Base-by-base conservation (phyloP, 1,140 invertebrate species). In the Teleogryllus occipitalis region DNA sequence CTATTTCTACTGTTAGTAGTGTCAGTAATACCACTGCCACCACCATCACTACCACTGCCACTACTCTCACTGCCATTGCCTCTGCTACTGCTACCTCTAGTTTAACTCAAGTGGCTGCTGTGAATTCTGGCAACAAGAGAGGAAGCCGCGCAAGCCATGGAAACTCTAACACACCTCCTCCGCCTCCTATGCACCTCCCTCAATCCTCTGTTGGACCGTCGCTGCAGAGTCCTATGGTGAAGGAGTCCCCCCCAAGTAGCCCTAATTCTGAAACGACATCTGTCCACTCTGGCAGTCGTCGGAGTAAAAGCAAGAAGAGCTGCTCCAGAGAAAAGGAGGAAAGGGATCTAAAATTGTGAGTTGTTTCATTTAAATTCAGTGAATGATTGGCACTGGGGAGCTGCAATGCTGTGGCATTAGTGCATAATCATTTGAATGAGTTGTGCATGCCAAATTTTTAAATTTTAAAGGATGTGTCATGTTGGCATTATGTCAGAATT, bases 191-290 rank as follows among this genome's bases (percentile, higher is more conserved):
- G 46, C 21, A 48, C 7, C 8, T 8, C 21, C 76, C 48, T 15
- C 27, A 3, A 27, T 21, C 75, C 22, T 22, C 65, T 18, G 54
- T 65, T 65, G 54, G 54, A 18, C 54, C 54, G 27, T 39, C 27
- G 27, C 27, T 39, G 27, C 27, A 39, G 27, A 39, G 27, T 65
- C 54, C 54, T 10, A 46, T 77, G 27, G 75, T 77, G 47, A 77
- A 76, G 75, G 75, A 90, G 79, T 92, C 91, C 2, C 91, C 91
- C 7, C 91, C 91, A 4, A 91, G 91, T 82, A 92, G 90, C 79
- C 91, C 91, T 0, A 89, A 89, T 76, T 92, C 90, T 0, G 90
- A 91, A 80, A 86, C 76, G 8, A 79, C 72, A 84, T 78, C 86
- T 86, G 85, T 84, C 85, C 22, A 87, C 85, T 82, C 84, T 49